Evolutionary conservation across 1,140 invertebrate species (phyloP), one percentile per base, ranked within the genome.

Genomic region (Nasonia longicornis): DNA sequence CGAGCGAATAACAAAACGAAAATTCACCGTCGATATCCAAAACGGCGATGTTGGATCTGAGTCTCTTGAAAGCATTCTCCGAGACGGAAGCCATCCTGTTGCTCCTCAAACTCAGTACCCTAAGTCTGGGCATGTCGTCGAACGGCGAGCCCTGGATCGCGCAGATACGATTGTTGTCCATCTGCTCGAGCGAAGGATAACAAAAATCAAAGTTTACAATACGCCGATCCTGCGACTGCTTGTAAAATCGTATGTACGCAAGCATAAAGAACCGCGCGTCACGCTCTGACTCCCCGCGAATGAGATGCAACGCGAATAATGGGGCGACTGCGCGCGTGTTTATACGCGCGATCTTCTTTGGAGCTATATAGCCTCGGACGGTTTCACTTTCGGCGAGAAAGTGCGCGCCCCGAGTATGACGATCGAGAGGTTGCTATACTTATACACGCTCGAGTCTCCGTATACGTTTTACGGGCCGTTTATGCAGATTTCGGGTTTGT

Each of bases 1-100:
- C 10, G 8, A 67, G n/a, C 22, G 64, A 26, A 29, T 42, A 38
- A 52, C 10, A 52, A 73, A 31, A 35, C n/a, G 6, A 31, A 38
- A 70, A 70, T 2, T 70, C 16, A 96, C 96, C 96, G 89, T 96
- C 95, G 79, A 97, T 94, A 89, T 97, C 96, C 31, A 97, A 91
- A 84, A 96, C 92, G 10, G 95, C 95, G 75, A 97, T 95, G 80
- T 96, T 96, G 67, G 94, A 94, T 80, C 95, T 91, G 20, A 97
- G 89, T 83, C 94, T 94, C 78, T 94, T 92, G 84, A 97, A 95
- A 0, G 94, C 94, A n/a, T 90, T 91, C 87, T 97, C 96, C 3
- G 94, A 92, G 70, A 97, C 92, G 20, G 93, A 93, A 63, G 93
- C 92, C 90, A 97, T 92, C 84, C 93, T 93, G 89, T 97, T 97